Evolutionary conservation across 1,140 invertebrate genomes (phyloP).

Genomic region (Rhopalosiphum maidis): DNA sequence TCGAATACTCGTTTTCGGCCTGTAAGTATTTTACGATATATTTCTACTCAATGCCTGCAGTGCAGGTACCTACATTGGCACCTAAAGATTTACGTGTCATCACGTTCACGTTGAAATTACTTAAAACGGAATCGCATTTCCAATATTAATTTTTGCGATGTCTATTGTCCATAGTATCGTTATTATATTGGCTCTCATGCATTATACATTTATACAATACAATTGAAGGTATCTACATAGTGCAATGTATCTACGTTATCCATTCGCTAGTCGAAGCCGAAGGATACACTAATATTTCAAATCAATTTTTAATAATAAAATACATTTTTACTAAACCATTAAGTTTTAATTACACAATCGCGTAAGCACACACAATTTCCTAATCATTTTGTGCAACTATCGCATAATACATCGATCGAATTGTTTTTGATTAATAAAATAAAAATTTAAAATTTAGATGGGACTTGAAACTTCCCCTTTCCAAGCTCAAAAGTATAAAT

Average conservation of each 20-base stretch:
- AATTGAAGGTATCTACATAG: too few species aligned
- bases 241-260: too few species aligned
- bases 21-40: not conserved
- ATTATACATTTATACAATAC: too few species aligned
- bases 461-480: not conserved
- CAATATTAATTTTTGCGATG: not conserved
- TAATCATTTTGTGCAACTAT: not conserved
- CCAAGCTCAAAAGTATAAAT: not conserved
- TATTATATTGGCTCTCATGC: too few species aligned
- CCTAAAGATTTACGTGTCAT: not conserved
- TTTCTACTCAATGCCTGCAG: not conserved
- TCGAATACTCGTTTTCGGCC: not conserved
- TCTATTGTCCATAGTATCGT: not conserved
- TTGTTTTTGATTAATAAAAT: not conserved
- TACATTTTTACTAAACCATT: not conserved
- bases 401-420: not conserved
- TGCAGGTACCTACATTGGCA: not conserved
- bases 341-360: not conserved
- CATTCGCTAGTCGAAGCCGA: not conserved
- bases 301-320: too few species aligned
- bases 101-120: not conserved
- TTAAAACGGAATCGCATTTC: not conserved
- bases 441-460: too few species aligned
- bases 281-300: not conserved
- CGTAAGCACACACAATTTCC: not conserved